phyloP scores from a whole-genome alignment of 2,888 invertebrate species.

The Watsonalla cultraria region DNA sequence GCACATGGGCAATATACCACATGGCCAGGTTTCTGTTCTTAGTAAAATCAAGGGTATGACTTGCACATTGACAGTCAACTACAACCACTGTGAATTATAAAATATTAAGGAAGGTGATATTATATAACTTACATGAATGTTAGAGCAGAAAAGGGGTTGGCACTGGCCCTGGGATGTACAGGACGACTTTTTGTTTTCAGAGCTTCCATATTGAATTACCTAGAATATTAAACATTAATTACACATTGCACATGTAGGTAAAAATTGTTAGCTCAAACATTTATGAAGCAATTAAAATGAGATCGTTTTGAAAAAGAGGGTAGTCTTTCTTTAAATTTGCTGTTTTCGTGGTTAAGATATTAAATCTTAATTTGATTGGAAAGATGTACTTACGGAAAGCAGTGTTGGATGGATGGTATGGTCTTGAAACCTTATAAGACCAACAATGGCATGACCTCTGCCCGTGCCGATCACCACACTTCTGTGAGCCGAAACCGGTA shows the following conservation, averaged over 20 bases:
- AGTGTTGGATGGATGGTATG: constrained; percentile 16
- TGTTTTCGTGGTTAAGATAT: too few relatives aligned
- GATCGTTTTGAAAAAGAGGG: neutral
- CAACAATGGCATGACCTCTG: constrained; percentile 20
- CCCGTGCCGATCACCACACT: constrained; percentile 11
- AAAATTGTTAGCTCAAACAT: too few relatives aligned
- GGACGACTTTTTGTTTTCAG: constrained; percentile 74
- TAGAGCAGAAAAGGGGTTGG: constrained; percentile 82
- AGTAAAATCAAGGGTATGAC: too few relatives aligned
- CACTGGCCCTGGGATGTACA: constrained; percentile 81
- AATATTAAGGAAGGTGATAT: too few relatives aligned
- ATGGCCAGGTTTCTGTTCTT: too few relatives aligned
- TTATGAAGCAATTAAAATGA: neutral
- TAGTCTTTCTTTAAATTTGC: neutral
- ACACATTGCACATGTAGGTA: neutral
- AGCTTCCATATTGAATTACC: constrained; percentile 65
- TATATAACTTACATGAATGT: constrained; percentile 81
- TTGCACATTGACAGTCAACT: too few relatives aligned
- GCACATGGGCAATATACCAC: too few relatives aligned
- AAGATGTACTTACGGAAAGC: constrained; percentile 20
- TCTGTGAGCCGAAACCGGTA: constrained; percentile 2
- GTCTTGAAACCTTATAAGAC: constrained; percentile 15
- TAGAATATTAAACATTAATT: constrained; percentile 9
- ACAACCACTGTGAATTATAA: too few relatives aligned
- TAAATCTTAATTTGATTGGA: too few relatives aligned